phyloP scores from a whole-genome alignment of 2,888 invertebrate genomes.

The Lingula anatina region DNA sequence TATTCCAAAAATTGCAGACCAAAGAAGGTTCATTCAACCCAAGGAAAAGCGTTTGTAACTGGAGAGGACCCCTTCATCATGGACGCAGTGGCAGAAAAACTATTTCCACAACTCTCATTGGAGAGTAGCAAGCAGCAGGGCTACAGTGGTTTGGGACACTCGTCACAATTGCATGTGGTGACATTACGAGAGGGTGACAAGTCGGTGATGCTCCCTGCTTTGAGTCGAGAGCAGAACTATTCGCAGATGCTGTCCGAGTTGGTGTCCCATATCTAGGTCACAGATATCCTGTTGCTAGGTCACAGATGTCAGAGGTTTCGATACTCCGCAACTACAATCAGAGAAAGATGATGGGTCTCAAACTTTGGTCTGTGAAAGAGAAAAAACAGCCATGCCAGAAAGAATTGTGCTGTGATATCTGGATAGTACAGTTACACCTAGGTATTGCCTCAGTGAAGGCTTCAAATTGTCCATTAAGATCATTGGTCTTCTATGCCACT shows the following conservation, averaged over 20 bases:
- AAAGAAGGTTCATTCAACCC: constrained; percentile 11
- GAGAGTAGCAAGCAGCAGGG: constrained; percentile 21
- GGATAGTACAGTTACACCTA: too few relatives aligned
- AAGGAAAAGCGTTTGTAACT: constrained; percentile 28
- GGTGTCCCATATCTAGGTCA: constrained; percentile 52
- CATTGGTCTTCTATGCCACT: too few relatives aligned
- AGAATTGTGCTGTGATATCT: too few relatives aligned
- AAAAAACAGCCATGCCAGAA: too few relatives aligned
- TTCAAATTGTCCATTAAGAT: too few relatives aligned
- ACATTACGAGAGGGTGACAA: constrained; percentile 50
- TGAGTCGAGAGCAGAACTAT: constrained; percentile 55
- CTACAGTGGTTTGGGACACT: constrained; percentile 13
- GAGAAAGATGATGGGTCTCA: too few relatives aligned
- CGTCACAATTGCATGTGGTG: constrained; percentile 43
- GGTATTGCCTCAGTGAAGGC: too few relatives aligned
- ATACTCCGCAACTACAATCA: too few relatives aligned
- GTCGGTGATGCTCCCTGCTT: constrained; percentile 50
- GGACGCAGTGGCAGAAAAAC: constrained; percentile 49
- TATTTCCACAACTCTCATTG: constrained; percentile 49
- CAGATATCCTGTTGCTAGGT: too few relatives aligned
- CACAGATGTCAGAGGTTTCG: too few relatives aligned
- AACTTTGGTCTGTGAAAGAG: too few relatives aligned
- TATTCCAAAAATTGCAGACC: constrained; percentile 21
- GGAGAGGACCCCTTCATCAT: constrained; percentile 56
- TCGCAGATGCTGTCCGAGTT: constrained; percentile 56